Evolutionary conservation across 1,140 invertebrate species (phyloP), one percentile per base, ranked within the genome.

Genomic region (Plodia interpunctella): DNA sequence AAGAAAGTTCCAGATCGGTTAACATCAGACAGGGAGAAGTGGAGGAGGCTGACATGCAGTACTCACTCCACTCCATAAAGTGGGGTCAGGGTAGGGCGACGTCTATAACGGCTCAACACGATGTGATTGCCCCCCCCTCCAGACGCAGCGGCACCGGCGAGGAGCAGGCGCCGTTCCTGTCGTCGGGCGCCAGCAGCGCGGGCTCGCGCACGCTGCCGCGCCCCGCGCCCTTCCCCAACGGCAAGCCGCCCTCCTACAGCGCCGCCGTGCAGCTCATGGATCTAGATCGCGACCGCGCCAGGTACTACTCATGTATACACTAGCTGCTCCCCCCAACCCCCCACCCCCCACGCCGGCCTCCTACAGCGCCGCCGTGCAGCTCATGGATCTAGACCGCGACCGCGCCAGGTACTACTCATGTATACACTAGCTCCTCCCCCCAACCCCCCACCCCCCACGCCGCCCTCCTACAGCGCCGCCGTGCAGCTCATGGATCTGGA

Each of bases 141-240:
- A 88, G 86, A 59, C 79, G 83, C 11, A 62, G 61, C 30, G 79
- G 77, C 30, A 66, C 67, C n/a, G 84, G 76, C 15, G 86, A 90
- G 62, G 89, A 90, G 62, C 89, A 89, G 58, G 89, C 87, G 8
- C 88, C 87, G 21, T 91, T 91, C 83, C 70, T 90, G 49, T 80
- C 84, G 10, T 70, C 74, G 8, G 74, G 76, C 57, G 74, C 67
- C 44, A 76, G 73, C 59, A 74, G 78, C 59, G 76, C 74, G 21
- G 76, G 67, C 5, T 67, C 68, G 13, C 80, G 84, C 58, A 80
- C 83, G 5, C 73, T 87, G 57, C 83, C 85, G 8, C 75, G 83
- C 35, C 72, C 82, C 49, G 79, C 79, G 56, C 77, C 80, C 64
- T 80, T 74, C 74, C 79, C 79, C 70, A 87, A 89, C 76, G 86